Conservation (phyloP, 92 coral and sea anemone species). For the Palythoa grandiflora region DNA sequence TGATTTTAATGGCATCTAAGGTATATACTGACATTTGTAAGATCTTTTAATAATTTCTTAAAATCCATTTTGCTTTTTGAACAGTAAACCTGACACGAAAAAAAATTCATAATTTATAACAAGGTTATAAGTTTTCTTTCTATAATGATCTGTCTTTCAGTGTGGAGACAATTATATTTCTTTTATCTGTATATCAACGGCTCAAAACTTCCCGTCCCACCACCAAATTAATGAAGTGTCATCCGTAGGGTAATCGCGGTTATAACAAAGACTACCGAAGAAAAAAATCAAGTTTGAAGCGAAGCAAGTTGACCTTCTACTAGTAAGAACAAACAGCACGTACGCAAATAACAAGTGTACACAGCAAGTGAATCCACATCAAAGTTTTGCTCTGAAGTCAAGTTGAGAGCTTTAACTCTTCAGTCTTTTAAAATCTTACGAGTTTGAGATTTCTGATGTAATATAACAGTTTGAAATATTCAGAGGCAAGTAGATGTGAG, state of each 20-base stretch:
- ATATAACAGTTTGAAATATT: not conserved
- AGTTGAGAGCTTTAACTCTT: not conserved
- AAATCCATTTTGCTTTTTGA: not conserved
- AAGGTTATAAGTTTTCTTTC: not conserved
- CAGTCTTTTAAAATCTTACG: not conserved
- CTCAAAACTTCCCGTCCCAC: not conserved
- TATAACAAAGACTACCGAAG: not conserved
- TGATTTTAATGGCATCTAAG: not conserved
- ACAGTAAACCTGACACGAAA: not conserved
- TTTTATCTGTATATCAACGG: not conserved
- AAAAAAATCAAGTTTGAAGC: not conserved
- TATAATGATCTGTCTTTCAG: not conserved
- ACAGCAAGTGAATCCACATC: not conserved
- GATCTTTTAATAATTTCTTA: not conserved
- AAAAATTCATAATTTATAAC: not conserved
- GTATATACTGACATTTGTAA: not conserved
- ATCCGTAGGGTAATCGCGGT: not conserved
- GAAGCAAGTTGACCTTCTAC: not conserved
- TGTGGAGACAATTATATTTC: conserved; percentile 1
- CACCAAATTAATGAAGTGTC: not conserved
- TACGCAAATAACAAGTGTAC: not conserved
- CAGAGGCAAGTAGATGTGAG: not conserved
- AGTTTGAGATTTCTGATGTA: not conserved
- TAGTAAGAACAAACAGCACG: not conserved
- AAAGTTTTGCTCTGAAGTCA: no score